Conservation (phyloP, 1,140 invertebrate species). For the Trinorchestia longiramus region DNA sequence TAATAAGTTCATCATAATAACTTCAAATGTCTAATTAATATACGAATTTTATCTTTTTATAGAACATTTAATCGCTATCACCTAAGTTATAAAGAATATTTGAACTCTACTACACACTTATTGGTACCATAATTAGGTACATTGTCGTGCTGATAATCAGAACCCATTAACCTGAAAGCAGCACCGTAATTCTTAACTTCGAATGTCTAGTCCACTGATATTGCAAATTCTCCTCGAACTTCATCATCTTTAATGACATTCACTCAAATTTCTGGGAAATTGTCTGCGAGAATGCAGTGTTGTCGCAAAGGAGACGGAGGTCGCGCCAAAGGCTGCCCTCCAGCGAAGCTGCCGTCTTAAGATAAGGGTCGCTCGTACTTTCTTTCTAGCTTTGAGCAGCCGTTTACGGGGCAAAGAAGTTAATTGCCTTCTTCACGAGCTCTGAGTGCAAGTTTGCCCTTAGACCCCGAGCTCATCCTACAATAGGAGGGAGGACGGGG, state of each 20-base stretch:
- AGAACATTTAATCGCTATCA: no score
- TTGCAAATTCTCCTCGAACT: neutral
- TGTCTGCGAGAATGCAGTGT: neutral
- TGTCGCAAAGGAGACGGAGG: neutral
- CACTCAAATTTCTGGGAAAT: neutral
- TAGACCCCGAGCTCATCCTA: constrained; percentile 19
- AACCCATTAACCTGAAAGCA: neutral
- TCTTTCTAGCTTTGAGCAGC: neutral
- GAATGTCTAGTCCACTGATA: neutral
- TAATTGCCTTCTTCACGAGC: constrained; percentile 42
- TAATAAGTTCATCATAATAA: no score
- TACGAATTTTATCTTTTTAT: no score
- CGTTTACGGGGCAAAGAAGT: constrained; percentile 44
- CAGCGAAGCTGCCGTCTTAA: neutral
- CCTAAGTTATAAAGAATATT: no score
- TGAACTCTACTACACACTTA: neutral
- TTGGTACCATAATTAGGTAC: neutral
- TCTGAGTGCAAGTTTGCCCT: constrained; percentile 13
- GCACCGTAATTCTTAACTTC: neutral
- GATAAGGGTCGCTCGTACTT: neutral
- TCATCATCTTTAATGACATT: neutral
- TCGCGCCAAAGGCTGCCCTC: neutral
- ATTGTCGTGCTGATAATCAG: neutral
- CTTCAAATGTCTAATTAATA: no score
- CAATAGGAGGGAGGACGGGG: neutral